phyloP scores from a whole-genome alignment of 2,113 vertebrate species.

The Emydocephalus ijimae region DNA sequence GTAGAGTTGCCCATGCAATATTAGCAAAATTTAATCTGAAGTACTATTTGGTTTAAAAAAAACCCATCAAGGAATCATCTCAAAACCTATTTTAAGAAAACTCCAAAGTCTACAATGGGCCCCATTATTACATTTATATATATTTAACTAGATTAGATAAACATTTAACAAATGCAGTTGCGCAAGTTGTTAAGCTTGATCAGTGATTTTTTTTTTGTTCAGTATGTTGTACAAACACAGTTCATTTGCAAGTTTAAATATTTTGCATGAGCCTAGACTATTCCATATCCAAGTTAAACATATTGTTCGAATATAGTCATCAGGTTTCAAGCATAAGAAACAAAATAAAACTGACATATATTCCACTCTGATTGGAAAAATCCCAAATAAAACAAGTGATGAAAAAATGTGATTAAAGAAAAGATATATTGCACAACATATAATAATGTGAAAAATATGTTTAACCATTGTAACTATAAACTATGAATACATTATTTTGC shows the following conservation, averaged over 20 bases:
- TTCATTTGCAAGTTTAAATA: neutral
- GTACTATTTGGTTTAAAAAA: neutral
- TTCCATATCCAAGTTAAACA: neutral
- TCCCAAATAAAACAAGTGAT: neutral
- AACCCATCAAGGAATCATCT: neutral
- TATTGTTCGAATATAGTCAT: neutral
- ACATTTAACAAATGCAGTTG: neutral
- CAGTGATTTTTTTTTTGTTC: neutral
- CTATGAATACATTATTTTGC: neutral
- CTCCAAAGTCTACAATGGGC: neutral
- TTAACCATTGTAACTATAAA: neutral
- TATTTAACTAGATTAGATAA: neutral
- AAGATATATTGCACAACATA: rapidly evolving
- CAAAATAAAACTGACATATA: neutral
- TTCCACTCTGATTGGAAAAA: neutral
- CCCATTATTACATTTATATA: neutral
- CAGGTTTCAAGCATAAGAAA: neutral
- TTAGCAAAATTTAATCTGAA: neutral
- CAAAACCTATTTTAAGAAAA: neutral
- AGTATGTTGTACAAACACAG: neutral
- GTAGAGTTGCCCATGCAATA: neutral
- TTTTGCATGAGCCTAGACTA: neutral
- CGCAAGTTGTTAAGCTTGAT: neutral
- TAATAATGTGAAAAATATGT: neutral
- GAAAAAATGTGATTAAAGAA: neutral